Percentiles rank a stretch among this genome's conserved stretches.
Evolutionary conservation across 2,888 invertebrate species (phyloP).

Genomic region (Sympetrum striolatum): DNA sequence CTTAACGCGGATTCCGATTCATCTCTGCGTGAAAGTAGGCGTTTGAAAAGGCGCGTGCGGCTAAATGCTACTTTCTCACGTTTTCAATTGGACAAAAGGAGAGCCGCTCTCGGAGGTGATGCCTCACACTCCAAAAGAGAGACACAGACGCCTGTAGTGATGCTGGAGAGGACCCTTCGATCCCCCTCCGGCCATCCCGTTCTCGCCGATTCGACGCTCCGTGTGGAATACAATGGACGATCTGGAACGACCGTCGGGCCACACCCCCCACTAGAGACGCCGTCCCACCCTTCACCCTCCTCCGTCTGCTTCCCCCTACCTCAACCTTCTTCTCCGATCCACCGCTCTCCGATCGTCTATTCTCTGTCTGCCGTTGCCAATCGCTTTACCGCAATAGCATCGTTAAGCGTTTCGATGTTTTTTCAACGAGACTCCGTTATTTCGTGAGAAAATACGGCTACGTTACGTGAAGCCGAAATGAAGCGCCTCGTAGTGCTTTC

Average conservation of each 20-base stretch:
- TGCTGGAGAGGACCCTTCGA: neutral
- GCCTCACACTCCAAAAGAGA: neutral
- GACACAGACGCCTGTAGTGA: neutral
- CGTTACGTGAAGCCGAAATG: neutral
- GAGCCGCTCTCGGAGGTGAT: neutral
- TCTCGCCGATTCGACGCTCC: constrained; percentile 42
- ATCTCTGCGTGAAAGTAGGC: no score
- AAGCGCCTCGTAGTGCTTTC: neutral
- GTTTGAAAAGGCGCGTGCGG: neutral
- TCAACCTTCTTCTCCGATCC: neutral
- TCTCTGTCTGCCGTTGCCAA: neutral
- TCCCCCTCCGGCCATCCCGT: neutral
- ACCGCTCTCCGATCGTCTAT: neutral
- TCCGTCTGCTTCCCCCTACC: neutral
- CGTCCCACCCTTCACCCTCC: constrained; percentile 21
- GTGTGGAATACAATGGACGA: constrained; percentile 40
- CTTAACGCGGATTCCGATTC: no score
- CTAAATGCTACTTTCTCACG: neutral
- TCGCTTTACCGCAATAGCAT: neutral
- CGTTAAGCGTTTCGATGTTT: neutral
- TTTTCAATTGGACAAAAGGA: neutral
- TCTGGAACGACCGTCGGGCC: constrained; percentile 21
- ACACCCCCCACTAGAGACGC: constrained; percentile 32
- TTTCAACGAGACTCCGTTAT: neutral
- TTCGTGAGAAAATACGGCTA: neutral